Percentiles rank a stretch among this genome's conserved stretches.
Evolutionary conservation across 1,140 invertebrate species (phyloP).

Genomic region (Drosophila cardini): DNA sequence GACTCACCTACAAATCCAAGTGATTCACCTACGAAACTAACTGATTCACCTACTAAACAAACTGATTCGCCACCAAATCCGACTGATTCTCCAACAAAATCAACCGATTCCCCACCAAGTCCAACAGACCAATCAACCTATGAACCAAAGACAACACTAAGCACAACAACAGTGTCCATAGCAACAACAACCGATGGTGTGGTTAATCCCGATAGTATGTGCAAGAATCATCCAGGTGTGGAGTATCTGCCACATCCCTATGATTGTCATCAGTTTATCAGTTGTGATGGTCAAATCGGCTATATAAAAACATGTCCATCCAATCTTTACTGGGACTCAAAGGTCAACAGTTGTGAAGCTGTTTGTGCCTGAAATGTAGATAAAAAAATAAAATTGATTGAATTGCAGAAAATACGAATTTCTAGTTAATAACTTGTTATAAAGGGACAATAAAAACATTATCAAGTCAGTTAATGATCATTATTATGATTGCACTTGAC

Average conservation of each 20-base stretch:
- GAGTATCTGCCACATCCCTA: slow-evolving; percentile 60
- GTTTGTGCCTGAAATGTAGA: slow-evolving; percentile 43
- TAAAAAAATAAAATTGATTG: slow-evolving; percentile 1
- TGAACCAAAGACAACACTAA: too few relatives aligned
- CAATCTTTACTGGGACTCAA: slow-evolving; percentile 55
- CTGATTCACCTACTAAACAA: not conserved
- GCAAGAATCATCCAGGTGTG: slow-evolving; percentile 43
- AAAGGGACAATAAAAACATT: not conserved
- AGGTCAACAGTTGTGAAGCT: slow-evolving; percentile 20
- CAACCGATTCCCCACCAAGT: not conserved
- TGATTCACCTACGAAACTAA: slow-evolving; percentile 5
- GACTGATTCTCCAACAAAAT: not conserved
- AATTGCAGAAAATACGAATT: not conserved
- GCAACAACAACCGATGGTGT: slow-evolving; percentile 2
- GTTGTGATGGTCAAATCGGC: slow-evolving; percentile 37
- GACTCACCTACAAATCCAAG: not conserved
- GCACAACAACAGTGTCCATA: not conserved
- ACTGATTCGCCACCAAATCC: not conserved
- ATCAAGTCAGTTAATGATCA: slow-evolving; percentile 1
- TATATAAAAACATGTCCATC: slow-evolving; percentile 43
- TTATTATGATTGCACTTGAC: slow-evolving; percentile 19
- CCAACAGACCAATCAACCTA: not conserved
- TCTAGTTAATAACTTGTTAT: too few relatives aligned
- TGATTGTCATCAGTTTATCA: slow-evolving; percentile 64
- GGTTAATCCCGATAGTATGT: slow-evolving; percentile 45